Evolutionary conservation across 1,140 invertebrate genomes (phyloP), one percentile per base, ranked within the genome.

Genomic region (Holcopasites calliopsidis): DNA sequence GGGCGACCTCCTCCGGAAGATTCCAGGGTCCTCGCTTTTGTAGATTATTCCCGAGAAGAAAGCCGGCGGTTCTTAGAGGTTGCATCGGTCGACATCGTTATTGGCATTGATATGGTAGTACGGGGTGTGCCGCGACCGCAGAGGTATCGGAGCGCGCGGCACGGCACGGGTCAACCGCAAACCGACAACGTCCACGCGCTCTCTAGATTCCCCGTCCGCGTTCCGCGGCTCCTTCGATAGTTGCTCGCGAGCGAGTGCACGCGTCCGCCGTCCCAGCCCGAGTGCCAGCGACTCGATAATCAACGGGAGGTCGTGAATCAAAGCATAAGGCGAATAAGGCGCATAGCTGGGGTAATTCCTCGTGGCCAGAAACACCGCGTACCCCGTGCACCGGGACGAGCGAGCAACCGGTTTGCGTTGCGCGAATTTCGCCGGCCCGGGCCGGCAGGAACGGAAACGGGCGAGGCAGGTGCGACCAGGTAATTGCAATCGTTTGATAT

Each of bases 401-500:
- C 10, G 21, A 8, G 21, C 66, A 66, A 74, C 61, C 61, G 71
- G 72, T 75, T 75, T 66, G 21, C 61, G 52, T 57, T n/a, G 40
- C 44, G 54, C 33, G 60, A 80, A 81, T 71, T 80, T 81, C 79
- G 79, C 75, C 72, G 77, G 21, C 55, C 35, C 40, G n/a, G 21
- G 42, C 33, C 38, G 49, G 42, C 42, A 21, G 35, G 57, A 65
- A 68, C 57, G 55, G 80, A 77, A 81, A 61, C 79, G 62, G 55
- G 31, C 69, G 68, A 28, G 68, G 84, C 86, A 89, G 89, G 86
- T 88, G 88, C 85, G 80, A 74, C 78, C 58, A 70, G 74, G 86
- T 89, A 90, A 90, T 89, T 90, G 88, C 88, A 65, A 86, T 79
- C 83, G 86, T 90, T 90, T 89, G 86, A 89, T 89, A 90, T 89